These are phyloP conservation scores for Eospalax fontanierii DNA, from an alignment of 2,797 vertebrate species.

Conservation along the genomic window DNA sequence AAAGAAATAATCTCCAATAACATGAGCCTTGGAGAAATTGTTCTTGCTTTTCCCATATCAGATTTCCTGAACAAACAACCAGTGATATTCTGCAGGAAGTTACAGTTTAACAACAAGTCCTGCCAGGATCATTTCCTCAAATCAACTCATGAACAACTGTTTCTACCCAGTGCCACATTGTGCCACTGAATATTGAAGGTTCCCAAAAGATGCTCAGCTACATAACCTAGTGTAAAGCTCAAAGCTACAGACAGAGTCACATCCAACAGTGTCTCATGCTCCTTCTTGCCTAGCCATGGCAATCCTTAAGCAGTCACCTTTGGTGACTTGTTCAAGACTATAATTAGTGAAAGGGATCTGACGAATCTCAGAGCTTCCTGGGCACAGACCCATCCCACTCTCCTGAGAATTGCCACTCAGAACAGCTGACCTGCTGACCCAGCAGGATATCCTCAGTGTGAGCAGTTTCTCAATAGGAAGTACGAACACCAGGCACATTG, in stretches of 20 bases:
- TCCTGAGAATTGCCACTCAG: conserved; percentile 21
- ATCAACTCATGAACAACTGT: background rate
- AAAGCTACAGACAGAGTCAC: background rate
- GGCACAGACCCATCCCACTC: background rate
- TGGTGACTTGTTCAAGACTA: background rate
- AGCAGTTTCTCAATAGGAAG: conserved; percentile 81
- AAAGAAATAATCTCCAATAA: background rate
- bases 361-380: background rate
- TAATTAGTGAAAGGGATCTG: background rate
- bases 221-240: background rate
- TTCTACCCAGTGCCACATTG: background rate
- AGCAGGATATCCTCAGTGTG: conserved; percentile 76
- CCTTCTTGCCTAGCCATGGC: background rate
- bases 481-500: conserved; percentile 80
- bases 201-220: background rate
- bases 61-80: conserved; percentile 24
- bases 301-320: background rate
- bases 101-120: background rate
- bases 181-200: background rate
- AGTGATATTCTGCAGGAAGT: background rate
- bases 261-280: background rate
- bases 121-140: conserved; percentile 8
- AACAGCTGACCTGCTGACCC: conserved; percentile 68
- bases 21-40: conserved; percentile 16
- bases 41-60: conserved; percentile 4